These are phyloP conservation scores for Parauchenoglanis ngamensis DNA, from an alignment of 2,797 vertebrate species.

Conservation along the genomic window DNA sequence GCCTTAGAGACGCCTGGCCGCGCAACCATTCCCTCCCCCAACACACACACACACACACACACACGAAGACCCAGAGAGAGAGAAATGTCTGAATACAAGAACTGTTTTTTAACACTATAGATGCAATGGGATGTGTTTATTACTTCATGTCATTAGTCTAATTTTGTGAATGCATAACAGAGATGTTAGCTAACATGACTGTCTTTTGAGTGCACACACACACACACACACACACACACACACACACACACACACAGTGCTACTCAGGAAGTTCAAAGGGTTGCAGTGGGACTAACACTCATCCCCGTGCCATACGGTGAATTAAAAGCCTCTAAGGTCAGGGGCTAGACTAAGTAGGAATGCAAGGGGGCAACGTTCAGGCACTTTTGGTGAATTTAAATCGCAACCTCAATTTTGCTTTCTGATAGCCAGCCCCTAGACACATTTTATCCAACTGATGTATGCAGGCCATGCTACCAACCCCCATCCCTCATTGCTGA, in stretches of 20 bases:
- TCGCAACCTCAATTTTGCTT: constrained; percentile 1
- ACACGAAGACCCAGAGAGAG: neutral
- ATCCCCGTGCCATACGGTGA: constrained; percentile 18
- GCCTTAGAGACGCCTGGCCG: constrained; percentile 50
- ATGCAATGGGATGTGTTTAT: constrained; percentile 16
- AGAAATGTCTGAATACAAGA: neutral
- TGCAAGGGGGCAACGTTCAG: neutral
- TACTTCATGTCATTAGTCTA: neutral
- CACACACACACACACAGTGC: neutral
- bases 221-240: neutral
- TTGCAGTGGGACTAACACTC: constrained; percentile 27
- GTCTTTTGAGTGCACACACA: neutral
- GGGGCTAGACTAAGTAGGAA: neutral
- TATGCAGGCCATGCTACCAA: neutral
- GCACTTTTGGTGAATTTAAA: neutral
- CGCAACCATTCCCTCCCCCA: neutral
- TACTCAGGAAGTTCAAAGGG: neutral
- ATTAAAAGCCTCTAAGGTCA: constrained; percentile 14
- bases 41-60: neutral
- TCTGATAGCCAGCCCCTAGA: neutral
- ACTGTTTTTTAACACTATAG: constrained; percentile 14
- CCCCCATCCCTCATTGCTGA: neutral
- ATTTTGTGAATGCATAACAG: neutral
- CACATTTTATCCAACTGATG: constrained; percentile 20
- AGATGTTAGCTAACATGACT: constrained; percentile 6